phyloP scores from a whole-genome alignment of 2,888 invertebrate species.

The Miltochrista miniata region DNA sequence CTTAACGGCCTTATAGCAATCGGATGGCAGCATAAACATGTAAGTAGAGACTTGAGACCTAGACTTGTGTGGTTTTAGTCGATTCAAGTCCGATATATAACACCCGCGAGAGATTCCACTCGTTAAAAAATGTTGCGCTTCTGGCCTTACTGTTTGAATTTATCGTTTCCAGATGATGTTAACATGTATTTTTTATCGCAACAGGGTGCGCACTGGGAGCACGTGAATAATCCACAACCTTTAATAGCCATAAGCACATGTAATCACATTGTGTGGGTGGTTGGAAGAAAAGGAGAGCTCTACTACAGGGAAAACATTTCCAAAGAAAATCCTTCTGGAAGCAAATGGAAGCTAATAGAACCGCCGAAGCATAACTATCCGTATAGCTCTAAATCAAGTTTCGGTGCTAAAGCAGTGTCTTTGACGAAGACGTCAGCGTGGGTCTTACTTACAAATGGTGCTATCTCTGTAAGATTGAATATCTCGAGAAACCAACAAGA shows the following conservation, averaged over 20 bases:
- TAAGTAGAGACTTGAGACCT: no score
- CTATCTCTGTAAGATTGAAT: conserved; percentile 90
- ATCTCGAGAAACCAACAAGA: conserved; percentile 90
- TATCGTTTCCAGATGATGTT: no score
- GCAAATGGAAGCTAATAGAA: conserved; percentile 92
- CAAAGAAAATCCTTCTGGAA: conserved; percentile 85
- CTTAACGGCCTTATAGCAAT: no score
- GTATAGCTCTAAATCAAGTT: conserved; percentile 56
- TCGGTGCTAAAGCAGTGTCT: conserved; percentile 88
- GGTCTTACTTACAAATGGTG: conserved; percentile 90
- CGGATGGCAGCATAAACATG: no score
- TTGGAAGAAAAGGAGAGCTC: conserved; percentile 93
- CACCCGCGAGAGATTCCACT: no score
- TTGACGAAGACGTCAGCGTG: conserved; percentile 90
- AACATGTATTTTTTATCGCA: no score
- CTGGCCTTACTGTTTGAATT: no score
- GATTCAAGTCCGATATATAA: no score
- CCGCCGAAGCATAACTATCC: conserved; percentile 68
- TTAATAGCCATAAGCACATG: conserved; percentile 89
- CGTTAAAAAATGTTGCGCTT: no score
- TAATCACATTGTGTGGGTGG: conserved; percentile 91
- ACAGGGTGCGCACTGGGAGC: conserved; percentile 91
- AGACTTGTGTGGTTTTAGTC: no score
- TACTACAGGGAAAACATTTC: conserved; percentile 91
- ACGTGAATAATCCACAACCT: conserved; percentile 91